phyloP scores from a whole-genome alignment of 2,888 invertebrate species.

The Apomyelois bistriatella region DNA sequence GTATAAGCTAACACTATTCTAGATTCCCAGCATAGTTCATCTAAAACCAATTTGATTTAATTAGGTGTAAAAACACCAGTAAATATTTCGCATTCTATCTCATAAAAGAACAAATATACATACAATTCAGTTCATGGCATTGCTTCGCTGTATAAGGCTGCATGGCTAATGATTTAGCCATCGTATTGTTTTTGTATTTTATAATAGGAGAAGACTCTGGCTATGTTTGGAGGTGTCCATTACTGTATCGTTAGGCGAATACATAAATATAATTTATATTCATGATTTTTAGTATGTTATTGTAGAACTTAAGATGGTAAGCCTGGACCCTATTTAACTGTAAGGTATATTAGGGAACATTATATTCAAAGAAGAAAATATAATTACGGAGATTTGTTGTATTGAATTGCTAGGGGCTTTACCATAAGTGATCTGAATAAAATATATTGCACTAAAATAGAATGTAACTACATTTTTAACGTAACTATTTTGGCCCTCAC shows the following conservation, averaged over 20 bases:
- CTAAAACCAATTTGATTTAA: not conserved
- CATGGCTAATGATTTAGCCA: constrained; percentile 20
- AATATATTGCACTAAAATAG: no score
- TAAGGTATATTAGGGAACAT: no score
- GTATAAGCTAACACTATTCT: not conserved
- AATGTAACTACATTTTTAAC: no score
- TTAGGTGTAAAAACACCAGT: constrained; percentile 6
- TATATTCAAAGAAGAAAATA: no score
- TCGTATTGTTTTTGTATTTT: constrained; percentile 20
- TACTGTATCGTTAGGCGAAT: constrained; percentile 12
- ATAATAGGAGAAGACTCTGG: constrained; percentile 13
- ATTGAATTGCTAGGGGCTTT: no score
- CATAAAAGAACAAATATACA: constrained; percentile 3
- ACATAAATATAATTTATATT: not conserved
- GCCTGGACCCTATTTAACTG: no score
- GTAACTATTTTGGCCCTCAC: no score
- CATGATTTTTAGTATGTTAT: not conserved
- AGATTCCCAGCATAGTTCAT: not conserved
- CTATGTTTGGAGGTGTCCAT: constrained; percentile 23
- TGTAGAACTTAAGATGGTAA: no score
- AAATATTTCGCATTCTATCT: not conserved
- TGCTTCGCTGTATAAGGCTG: constrained; percentile 18
- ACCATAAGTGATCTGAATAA: no score
- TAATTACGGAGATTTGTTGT: no score
- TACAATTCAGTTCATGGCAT: constrained; percentile 16